phyloP scores from a whole-genome alignment of 2,888 invertebrate species.

The Ectemnius continuus region DNA sequence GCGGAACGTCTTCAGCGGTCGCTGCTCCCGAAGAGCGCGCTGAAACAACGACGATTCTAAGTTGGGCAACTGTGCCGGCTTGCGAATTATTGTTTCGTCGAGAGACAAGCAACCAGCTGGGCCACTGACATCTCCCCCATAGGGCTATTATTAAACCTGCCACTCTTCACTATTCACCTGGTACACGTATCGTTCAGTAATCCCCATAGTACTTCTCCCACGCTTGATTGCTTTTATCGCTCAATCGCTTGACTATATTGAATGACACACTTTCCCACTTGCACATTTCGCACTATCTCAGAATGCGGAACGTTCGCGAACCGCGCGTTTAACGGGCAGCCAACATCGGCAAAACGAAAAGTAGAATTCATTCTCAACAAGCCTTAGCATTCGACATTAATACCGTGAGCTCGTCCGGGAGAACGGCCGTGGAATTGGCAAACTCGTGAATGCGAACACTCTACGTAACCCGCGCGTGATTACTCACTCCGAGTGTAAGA shows the following conservation, averaged over 20 bases:
- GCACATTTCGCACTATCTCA: neutral
- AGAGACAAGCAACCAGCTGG: too few species aligned
- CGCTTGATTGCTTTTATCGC: neutral
- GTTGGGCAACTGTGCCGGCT: neutral
- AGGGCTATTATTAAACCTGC: too few species aligned
- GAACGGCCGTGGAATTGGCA: neutral
- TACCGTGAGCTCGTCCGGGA: slow-evolving; percentile 5
- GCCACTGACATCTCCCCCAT: too few species aligned
- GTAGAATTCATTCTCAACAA: neutral
- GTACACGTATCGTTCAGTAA: neutral
- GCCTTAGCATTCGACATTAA: slow-evolving; percentile 1
- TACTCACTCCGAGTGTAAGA: too few species aligned
- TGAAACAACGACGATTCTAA: slow-evolving; percentile 63
- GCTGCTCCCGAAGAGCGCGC: slow-evolving; percentile 77
- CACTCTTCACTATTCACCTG: neutral
- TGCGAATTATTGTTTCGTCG: neutral
- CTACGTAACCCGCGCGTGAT: slow-evolving; percentile 1
- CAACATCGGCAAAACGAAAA: neutral
- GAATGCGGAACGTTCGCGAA: neutral
- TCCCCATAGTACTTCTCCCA: neutral
- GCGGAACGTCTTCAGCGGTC: slow-evolving; percentile 88
- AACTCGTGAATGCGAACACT: slow-evolving; percentile 2
- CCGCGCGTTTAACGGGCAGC: neutral
- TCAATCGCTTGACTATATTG: neutral
- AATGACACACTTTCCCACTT: neutral